Base-by-base conservation (phyloP, 1,140 invertebrate species). In the Batillaria attramentaria region DNA sequence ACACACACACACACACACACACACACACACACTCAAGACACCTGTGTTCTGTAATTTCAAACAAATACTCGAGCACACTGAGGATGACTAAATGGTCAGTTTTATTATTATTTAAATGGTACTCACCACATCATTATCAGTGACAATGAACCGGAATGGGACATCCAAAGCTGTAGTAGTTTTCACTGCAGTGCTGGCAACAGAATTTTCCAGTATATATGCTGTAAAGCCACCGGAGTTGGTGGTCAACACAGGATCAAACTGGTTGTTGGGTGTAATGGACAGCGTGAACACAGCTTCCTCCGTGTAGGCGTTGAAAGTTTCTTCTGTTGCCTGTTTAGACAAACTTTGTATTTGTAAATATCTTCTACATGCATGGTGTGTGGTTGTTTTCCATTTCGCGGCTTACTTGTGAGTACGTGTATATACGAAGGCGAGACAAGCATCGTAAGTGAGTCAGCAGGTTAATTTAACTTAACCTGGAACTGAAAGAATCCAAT, bases 101-200 rank as follows among this genome's bases (percentile, higher is more conserved):
- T n/a, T n/a, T n/a, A n/a, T n/a, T 69, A 69, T 16, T 10, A 20
- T 41, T 3, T 1, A 42, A n/a, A 6, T 16, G 0, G 6, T 42
- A 54, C 73, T 28, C 57, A 75, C 73, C 54, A 75, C 20, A 75
- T 75, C 73, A 28, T 18, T 0, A 42, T 75, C 73, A 3, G 35
- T 42, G 33, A 75, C 39, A 35, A 41, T 10, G n/a, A 75, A 39
- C 24, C 24, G 35, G 20, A 75, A 57, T n/a, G 13, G 3, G 28
- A 18, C n/a, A 0, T 6, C 33, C 18, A 75, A 39, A 10, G 1
- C 13, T 6, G 28, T 31, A 13, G 3, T 24, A 16, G 42, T 42
- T 28, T 65, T 62, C 33, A 75, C 73, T 10, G 31, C 8, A 4
- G 57, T 75, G 24, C 20, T 54, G 10, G 4, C 20, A 10, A 16